Evolutionary conservation across 2,113 vertebrate genomes (phyloP).

Genomic region (Heterotilapia buettikoferi): DNA sequence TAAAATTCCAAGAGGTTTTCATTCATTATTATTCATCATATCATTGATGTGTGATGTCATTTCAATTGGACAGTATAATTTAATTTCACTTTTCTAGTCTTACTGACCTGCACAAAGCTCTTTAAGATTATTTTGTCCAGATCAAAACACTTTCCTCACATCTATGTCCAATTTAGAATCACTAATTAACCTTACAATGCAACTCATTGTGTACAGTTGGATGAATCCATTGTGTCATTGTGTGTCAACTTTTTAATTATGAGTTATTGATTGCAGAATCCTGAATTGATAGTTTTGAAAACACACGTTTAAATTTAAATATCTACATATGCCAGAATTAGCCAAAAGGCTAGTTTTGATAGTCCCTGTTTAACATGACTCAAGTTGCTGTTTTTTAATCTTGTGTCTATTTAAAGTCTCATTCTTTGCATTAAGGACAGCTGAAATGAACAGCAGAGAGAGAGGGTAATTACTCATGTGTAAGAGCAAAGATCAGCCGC

Average conservation of each 20-base stretch:
- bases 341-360: background rate
- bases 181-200: background rate
- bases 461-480: background rate
- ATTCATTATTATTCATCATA: background rate
- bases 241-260: background rate
- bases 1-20: background rate
- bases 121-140: background rate
- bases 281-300: background rate
- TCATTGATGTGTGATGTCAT: background rate
- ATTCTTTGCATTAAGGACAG: background rate
- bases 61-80: background rate
- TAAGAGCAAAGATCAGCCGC: background rate
- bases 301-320: background rate
- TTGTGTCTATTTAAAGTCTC: accelerated
- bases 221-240: background rate
- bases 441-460: background rate
- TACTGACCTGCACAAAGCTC: background rate
- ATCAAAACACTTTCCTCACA: background rate
- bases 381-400: background rate
- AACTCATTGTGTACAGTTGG: background rate
- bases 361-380: background rate
- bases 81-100: background rate
- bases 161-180: background rate
- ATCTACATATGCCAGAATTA: background rate
- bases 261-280: background rate